These are phyloP conservation scores for Rotaria macrura DNA, from an alignment of 2,888 invertebrate species.

Conservation along the genomic window DNA sequence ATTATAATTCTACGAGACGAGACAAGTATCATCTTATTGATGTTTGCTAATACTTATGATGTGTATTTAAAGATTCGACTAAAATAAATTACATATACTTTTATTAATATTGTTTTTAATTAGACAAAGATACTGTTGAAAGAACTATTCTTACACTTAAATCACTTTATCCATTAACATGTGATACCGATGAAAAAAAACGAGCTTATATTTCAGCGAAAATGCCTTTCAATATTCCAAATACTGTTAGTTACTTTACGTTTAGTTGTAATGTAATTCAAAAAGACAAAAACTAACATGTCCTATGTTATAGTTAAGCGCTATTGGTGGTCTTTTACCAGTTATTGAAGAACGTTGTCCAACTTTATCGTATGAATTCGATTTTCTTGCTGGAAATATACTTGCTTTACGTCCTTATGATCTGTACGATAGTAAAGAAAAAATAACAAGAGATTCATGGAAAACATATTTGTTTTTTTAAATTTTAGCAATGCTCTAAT, in stretches of 20 bases:
- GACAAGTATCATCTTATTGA: too few relatives aligned
- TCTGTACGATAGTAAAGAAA: not conserved
- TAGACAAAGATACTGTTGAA: conserved; percentile 19
- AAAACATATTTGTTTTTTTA: not conserved
- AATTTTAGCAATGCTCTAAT: not conserved
- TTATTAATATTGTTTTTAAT: not conserved
- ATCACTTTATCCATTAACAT: not conserved
- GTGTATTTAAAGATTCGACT: too few relatives aligned
- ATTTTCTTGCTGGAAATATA: conserved; percentile 19
- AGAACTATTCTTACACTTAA: not conserved
- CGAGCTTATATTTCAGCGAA: conserved; percentile 2
- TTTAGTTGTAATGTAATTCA: not conserved
- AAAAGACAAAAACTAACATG: not conserved
- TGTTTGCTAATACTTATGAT: too few relatives aligned
- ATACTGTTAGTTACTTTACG: not conserved
- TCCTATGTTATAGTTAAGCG: conserved; percentile 17
- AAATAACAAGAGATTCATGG: not conserved
- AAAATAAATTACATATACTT: too few relatives aligned
- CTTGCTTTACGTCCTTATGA: conserved; percentile 18
- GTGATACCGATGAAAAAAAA: conserved; percentile 3
- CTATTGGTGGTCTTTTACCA: conserved; percentile 10
- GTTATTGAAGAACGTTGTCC: conserved; percentile 2
- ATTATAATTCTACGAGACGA: too few relatives aligned
- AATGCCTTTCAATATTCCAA: conserved; percentile 13
- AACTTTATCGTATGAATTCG: not conserved